Percentiles rank a stretch among this genome's conserved stretches.
phyloP scores from a whole-genome alignment of 2,888 invertebrate species.

The Pterostichus madidus region DNA sequence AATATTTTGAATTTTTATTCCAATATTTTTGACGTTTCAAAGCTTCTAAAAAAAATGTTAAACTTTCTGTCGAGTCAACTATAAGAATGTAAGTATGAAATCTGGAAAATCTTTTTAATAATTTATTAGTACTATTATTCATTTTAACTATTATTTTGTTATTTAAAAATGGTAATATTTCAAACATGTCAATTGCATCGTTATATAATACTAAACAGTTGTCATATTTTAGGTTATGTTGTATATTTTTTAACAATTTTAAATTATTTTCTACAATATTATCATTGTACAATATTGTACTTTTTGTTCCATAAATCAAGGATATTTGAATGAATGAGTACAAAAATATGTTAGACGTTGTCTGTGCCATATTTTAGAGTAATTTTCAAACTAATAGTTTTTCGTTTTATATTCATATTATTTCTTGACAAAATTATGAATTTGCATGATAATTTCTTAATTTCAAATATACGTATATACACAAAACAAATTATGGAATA shows the following conservation, averaged over 20 bases:
- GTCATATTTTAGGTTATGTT: slow-evolving; percentile 12
- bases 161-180: neutral
- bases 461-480: too few relatives aligned
- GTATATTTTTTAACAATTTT: neutral
- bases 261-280: neutral
- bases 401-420: too few relatives aligned
- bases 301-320: too few relatives aligned
- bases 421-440: too few relatives aligned
- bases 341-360: too few relatives aligned
- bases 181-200: neutral
- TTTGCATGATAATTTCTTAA: too few relatives aligned
- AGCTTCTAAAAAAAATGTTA: neutral
- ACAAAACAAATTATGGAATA: too few relatives aligned
- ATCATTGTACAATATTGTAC: too few relatives aligned
- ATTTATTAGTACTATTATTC: too few relatives aligned
- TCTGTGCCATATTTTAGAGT: too few relatives aligned
- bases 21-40: slow-evolving; percentile 1
- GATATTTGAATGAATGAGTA: too few relatives aligned
- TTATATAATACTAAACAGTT: slow-evolving; percentile 3
- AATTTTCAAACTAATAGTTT: too few relatives aligned
- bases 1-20: slow-evolving; percentile 27
- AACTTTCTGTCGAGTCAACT: neutral
- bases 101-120: neutral
- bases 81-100: slow-evolving; percentile 16
- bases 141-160: slow-evolving; percentile 11